A percentile compares a stretch with the other conserved stretches of the same genome.
Evolutionary conservation across 2,797 vertebrate species (phyloP).

Genomic region (Lacerta agilis): DNA sequence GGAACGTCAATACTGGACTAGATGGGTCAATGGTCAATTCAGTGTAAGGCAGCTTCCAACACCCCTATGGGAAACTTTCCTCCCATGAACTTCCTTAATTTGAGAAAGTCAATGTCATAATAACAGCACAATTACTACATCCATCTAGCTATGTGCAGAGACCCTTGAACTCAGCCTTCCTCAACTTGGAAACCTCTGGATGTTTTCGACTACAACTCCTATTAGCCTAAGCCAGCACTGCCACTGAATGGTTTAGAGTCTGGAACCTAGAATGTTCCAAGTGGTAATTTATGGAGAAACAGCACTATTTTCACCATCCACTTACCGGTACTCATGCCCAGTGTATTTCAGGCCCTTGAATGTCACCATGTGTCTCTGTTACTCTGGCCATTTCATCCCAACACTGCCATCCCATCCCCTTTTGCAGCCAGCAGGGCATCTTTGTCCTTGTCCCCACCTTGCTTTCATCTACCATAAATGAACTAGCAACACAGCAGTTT

Average conservation of each 20-base stretch:
- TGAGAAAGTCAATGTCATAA: neutral
- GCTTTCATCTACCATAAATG: neutral
- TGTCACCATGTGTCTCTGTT: neutral
- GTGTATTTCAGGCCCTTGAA: neutral
- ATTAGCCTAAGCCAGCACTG: neutral
- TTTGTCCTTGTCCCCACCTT: neutral
- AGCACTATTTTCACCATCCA: neutral
- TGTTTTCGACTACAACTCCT: neutral
- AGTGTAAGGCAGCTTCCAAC: too few species aligned
- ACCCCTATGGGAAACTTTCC: neutral
- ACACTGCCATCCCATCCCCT: neutral
- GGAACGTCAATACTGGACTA: too few species aligned
- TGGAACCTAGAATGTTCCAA: neutral
- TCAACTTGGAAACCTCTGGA: neutral
- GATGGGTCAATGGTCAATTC: too few species aligned
- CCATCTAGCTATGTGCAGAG: neutral
- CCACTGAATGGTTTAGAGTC: neutral
- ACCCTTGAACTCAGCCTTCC: neutral
- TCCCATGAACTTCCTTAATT: neutral
- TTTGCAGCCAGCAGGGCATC: neutral
- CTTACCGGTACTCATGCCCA: too few species aligned
- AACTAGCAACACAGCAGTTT: neutral
- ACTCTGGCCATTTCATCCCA: too few species aligned
- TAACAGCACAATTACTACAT: neutral
- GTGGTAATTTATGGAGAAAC: neutral